Evolutionary conservation across 1,140 invertebrate species (phyloP).

Genomic region (Bactericera cockerelli): DNA sequence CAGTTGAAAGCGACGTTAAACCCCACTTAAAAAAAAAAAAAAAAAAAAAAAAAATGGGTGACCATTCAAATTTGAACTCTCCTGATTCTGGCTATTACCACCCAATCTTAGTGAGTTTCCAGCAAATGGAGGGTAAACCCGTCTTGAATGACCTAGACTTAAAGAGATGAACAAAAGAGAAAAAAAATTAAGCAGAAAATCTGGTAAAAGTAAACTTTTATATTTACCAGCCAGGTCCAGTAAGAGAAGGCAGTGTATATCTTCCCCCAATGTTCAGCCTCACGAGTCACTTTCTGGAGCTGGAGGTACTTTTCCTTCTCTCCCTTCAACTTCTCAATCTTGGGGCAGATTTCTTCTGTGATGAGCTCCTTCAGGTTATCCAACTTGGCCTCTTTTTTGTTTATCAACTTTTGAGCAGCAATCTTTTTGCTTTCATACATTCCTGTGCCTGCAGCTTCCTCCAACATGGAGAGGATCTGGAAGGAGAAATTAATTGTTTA

Average conservation of each 20-base stretch:
- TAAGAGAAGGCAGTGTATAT: constrained; percentile 63
- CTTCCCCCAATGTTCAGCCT: constrained; percentile 68
- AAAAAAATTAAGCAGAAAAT: no score
- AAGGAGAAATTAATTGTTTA: constrained; percentile 16
- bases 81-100: no score
- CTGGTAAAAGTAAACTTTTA: no score
- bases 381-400: constrained; percentile 86
- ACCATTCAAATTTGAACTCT: no score
- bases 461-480: constrained; percentile 91
- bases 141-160: no score
- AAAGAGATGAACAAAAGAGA: no score
- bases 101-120: no score
- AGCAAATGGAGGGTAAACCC: no score
- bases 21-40: no score
- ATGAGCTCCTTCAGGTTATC: constrained; percentile 77
- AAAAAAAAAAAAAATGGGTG: no score
- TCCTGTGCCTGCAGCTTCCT: constrained; percentile 96
- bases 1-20: no score
- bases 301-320: constrained; percentile 75
- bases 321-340: constrained; percentile 67
- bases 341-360: constrained; percentile 76
- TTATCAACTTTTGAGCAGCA: constrained; percentile 69
- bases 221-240: constrained; percentile 31
- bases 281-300: constrained; percentile 70
- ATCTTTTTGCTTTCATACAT: constrained; percentile 94